Base-by-base conservation (phyloP, 2,888 invertebrate species). In the Andrena flavipes region DNA sequence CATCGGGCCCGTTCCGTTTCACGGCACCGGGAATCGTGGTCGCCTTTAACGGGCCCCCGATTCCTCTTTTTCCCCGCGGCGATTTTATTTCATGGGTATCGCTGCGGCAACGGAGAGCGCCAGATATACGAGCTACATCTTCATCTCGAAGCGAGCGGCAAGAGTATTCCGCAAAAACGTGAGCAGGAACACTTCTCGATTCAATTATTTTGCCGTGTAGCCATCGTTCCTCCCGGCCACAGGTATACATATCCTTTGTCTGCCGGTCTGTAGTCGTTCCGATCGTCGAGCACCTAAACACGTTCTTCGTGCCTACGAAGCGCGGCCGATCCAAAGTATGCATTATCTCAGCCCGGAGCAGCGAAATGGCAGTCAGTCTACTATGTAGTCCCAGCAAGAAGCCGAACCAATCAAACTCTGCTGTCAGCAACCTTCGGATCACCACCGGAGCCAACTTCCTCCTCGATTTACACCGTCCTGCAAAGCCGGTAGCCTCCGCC, bases 281-380 rank as follows among this genome's bases (percentile, higher is more conserved):
- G 74, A 88, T 89, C 89, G 84, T 67, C 80, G 89, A 89, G 84
- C 87, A 88, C 78, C 90, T 89, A 88, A 88, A 87, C 90, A 84
- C 85, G 81, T 90, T 89, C 84, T 82, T 85, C 85, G 82, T 86
- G 86, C 69, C 82, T 85, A 83, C 84, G 87, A 81, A 84, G 81
- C 80, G 81, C 80, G 76, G 68, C 65, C 85, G 80, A 83, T 81
- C 82, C 80, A 72, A 84, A 86, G 81, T 86, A 88, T 84, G 82
- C 84, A 88, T 88, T 87, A 89, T 86, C 89, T 82, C 67, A 83
- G 79, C 84, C 77, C 42, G 77, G 42, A 81, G 87, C 89, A 75
- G 76, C 48, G 79, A 80, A 80, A 80, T 82, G 80, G 64, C 70
- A 78, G 82, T 69, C 54, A 78, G 82, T 69, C 54, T 13, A 10